These are phyloP conservation scores for Rhadinocentrus ornatus DNA, from an alignment of 2,797 vertebrate genomes.

Conservation along the genomic window DNA sequence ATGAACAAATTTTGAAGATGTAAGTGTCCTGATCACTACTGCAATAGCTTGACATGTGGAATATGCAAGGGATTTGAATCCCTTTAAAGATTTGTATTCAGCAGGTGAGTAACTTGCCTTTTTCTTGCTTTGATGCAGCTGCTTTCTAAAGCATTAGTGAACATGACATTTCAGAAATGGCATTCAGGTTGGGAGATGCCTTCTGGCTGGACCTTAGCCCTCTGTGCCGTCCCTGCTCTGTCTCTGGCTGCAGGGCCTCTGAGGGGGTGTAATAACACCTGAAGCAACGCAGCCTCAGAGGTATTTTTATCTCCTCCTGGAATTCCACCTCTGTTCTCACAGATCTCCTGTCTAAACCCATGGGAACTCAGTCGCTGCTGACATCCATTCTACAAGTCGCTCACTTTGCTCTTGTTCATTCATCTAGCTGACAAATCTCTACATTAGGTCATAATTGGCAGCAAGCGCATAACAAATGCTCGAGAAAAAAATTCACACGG, in stretches of 20 bases:
- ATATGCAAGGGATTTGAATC: background rate
- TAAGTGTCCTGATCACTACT: background rate
- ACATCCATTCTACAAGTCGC: constrained; percentile 46
- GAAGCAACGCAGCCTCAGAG: constrained; percentile 64
- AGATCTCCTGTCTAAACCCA: constrained; percentile 34
- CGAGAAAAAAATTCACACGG: background rate
- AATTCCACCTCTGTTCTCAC: constrained; percentile 71
- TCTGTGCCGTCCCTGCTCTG: constrained; percentile 16
- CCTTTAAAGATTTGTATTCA: background rate
- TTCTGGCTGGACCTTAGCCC: constrained; percentile 11
- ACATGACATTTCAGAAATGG: constrained; percentile 17
- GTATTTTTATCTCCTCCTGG: constrained; percentile 80
- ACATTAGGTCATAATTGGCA: constrained; percentile 1
- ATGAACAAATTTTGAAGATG: no score
- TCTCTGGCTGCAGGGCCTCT: constrained; percentile 52
- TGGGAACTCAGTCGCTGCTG: constrained; percentile 13
- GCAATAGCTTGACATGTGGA: background rate
- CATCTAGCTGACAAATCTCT: constrained; percentile 4
- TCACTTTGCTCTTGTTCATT: constrained; percentile 38
- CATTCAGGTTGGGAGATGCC: constrained; percentile 1
- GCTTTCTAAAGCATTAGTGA: background rate
- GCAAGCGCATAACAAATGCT: background rate
- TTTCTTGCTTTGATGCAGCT: no score
- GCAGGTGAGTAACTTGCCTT: no score
- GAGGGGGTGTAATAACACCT: constrained; percentile 80